A percentile compares a stretch with the other conserved stretches of the same genome.
These are phyloP conservation scores for Pseudochirops cupreus DNA, from an alignment of 2,797 vertebrate species.

Conservation along the genomic window DNA sequence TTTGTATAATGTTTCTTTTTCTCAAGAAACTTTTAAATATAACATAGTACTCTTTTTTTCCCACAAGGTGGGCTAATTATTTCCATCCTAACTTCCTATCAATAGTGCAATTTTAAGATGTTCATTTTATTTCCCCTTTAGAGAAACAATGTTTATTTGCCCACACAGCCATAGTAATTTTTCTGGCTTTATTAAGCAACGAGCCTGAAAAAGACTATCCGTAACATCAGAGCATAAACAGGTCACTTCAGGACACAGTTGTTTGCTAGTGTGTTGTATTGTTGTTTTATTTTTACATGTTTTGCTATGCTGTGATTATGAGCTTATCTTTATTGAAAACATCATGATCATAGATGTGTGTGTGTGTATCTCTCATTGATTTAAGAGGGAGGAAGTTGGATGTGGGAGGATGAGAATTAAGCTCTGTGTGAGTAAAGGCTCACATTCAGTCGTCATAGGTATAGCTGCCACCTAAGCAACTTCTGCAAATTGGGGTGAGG, in stretches of 20 bases:
- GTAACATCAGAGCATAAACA: not conserved
- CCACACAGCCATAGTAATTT: not conserved
- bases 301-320: not conserved
- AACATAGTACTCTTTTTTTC: constrained; percentile 8
- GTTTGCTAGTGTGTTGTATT: constrained; percentile 8
- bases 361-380: not conserved
- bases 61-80: not conserved
- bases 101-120: constrained; percentile 20
- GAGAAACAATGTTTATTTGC: not conserved
- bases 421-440: constrained; percentile 5
- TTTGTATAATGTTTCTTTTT: constrained; percentile 36
- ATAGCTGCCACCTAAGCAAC: constrained; percentile 6
- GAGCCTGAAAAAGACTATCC: constrained; percentile 25
- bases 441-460: not conserved
- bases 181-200: constrained; percentile 5
- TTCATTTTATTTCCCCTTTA: constrained; percentile 10
- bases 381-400: constrained; percentile 25
- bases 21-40: constrained; percentile 14
- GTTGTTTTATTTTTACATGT: constrained; percentile 29
- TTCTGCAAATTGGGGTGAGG: not conserved
- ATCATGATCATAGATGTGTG: not conserved
- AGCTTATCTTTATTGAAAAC: constrained; percentile 47
- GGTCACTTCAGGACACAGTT: not conserved
- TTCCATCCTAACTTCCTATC: not conserved
- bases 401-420: not conserved